phyloP scores from a whole-genome alignment of 2,797 vertebrate species.

The Cossypha polioptera region DNA sequence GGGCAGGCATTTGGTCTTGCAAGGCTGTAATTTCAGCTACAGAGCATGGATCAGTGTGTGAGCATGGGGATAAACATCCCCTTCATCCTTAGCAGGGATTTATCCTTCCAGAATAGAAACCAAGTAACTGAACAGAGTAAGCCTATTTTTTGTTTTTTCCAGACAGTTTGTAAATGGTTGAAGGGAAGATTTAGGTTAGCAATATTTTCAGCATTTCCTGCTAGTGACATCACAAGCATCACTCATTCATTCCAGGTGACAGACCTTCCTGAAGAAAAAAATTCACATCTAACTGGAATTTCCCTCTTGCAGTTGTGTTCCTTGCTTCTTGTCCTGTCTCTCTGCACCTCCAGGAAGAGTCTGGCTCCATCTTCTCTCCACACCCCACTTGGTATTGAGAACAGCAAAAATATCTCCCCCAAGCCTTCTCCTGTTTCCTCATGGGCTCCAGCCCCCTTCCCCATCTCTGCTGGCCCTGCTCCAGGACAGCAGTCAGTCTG shows the following conservation, averaged over 20 bases:
- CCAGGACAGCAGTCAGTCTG: not conserved
- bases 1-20: not conserved
- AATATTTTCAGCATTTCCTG: not conserved
- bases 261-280: not conserved
- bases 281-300: not conserved
- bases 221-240: not conserved
- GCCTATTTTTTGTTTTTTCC: not conserved
- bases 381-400: not conserved
- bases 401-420: not conserved
- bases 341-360: not conserved
- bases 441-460: not conserved
- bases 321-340: not conserved
- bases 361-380: not conserved
- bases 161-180: not conserved
- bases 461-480: not conserved
- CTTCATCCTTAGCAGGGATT: not conserved
- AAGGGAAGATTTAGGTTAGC: not conserved
- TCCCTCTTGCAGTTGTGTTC: not conserved
- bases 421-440: not conserved
- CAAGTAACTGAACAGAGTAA: not conserved
- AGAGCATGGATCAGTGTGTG: not conserved
- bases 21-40: not conserved
- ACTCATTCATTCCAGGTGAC: not conserved
- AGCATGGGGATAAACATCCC: not conserved
- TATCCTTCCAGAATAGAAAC: not conserved